phyloP scores from a whole-genome alignment of 2,113 vertebrate genomes.

The Elaphurus davidianus region DNA sequence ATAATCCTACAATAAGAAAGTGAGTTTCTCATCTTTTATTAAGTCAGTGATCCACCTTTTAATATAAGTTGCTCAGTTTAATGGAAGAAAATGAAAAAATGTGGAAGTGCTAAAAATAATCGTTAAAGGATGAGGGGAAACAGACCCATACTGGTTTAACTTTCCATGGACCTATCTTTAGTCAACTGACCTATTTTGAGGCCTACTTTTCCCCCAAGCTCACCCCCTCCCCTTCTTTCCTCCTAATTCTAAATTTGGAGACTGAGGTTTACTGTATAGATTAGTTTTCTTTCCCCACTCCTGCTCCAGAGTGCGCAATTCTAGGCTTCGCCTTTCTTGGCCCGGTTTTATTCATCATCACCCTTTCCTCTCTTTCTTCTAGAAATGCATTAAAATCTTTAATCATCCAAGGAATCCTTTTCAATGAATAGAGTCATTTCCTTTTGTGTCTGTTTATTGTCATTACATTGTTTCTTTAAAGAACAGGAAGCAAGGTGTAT shows the following conservation, averaged over 20 bases:
- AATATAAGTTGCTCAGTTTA: neutral
- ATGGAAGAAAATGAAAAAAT: neutral
- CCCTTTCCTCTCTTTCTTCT: neutral
- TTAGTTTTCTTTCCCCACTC: neutral
- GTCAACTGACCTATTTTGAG: neutral
- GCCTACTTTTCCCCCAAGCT: neutral
- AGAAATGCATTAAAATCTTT: neutral
- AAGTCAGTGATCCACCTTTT: neutral
- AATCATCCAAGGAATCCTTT: neutral
- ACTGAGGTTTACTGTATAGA: too few species aligned
- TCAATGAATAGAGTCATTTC: neutral
- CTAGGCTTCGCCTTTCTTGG: neutral
- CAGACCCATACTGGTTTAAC: neutral
- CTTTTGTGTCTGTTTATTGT: neutral
- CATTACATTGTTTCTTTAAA: neutral
- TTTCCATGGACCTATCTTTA: neutral
- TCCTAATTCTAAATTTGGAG: neutral
- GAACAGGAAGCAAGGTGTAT: neutral
- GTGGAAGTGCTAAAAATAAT: neutral
- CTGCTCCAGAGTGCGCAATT: neutral
- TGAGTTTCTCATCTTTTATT: neutral
- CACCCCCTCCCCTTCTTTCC: fast-evolving
- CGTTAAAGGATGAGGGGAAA: neutral
- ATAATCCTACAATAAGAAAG: neutral
- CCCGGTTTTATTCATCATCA: neutral